These are phyloP conservation scores for Pyrocephalus nanus DNA, from an alignment of 2,797 vertebrate genomes.

Conservation along the genomic window DNA sequence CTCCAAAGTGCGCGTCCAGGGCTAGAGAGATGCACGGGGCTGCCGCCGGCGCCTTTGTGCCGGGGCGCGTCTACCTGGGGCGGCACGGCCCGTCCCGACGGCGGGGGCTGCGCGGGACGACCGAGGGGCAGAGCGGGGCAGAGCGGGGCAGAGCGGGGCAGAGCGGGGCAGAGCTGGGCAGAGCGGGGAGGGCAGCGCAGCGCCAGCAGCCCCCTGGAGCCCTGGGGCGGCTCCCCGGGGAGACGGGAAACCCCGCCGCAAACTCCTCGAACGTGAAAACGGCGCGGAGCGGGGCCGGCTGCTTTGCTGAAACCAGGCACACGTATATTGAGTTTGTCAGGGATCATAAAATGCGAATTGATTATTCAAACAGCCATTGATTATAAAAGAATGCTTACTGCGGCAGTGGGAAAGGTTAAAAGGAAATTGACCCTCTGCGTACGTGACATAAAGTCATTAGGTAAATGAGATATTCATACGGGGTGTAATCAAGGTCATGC, in stretches of 20 bases:
- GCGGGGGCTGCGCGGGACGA: neutral
- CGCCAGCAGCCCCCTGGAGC: neutral
- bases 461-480: constrained; percentile 81
- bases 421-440: constrained; percentile 80
- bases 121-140: neutral
- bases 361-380: constrained; percentile 81
- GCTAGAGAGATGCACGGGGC: no score
- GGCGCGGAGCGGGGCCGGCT: neutral
- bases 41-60: neutral
- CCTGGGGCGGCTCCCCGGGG: neutral
- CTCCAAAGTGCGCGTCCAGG: neutral
- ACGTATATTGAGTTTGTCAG: constrained; percentile 74
- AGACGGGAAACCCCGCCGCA: neutral
- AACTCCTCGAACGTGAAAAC: neutral
- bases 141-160: neutral
- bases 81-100: neutral
- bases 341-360: constrained; percentile 80
- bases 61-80: neutral
- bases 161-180: neutral
- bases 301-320: constrained; percentile 40
- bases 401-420: constrained; percentile 81
- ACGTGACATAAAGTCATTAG: constrained; percentile 84
- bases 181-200: neutral
- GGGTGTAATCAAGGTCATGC: constrained; percentile 76
- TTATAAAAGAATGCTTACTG: constrained; percentile 82